phyloP scores from a whole-genome alignment of 2,888 invertebrate genomes.

The Euspilapteryx auroguttella region DNA sequence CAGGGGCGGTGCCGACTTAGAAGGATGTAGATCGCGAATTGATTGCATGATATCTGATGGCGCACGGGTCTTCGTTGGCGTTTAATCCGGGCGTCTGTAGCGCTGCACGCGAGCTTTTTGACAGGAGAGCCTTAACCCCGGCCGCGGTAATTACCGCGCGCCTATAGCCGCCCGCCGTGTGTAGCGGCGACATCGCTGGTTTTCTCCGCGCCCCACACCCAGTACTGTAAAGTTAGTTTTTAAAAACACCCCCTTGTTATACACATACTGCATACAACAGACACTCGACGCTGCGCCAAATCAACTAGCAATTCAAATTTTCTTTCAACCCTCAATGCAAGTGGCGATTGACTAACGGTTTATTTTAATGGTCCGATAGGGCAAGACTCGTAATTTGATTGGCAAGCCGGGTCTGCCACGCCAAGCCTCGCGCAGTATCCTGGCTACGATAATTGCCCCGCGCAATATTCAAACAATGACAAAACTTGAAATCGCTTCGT shows the following conservation, averaged over 20 bases:
- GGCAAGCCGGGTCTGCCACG: slow-evolving; percentile 23
- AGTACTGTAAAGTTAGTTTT: slow-evolving; percentile 14
- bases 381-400: slow-evolving; percentile 47
- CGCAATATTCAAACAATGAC: slow-evolving; percentile 57
- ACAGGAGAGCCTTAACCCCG: slow-evolving; percentile 40
- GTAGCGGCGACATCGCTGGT: slow-evolving; percentile 49
- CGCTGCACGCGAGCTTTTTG: slow-evolving; percentile 53
- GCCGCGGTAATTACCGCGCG: slow-evolving; percentile 42
- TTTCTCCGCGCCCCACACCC: slow-evolving; percentile 10
- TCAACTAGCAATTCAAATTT: too few relatives aligned
- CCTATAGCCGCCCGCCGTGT: too few relatives aligned
- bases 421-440: slow-evolving; percentile 29
- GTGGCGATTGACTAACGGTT: too few relatives aligned
- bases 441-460: slow-evolving; percentile 51
- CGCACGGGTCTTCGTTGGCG: slow-evolving; percentile 56
- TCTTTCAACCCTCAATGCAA: too few relatives aligned
- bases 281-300: too few relatives aligned
- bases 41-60: slow-evolving; percentile 60
- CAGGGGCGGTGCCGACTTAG: slow-evolving; percentile 51
- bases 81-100: slow-evolving; percentile 52
- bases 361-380: too few relatives aligned
- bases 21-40: slow-evolving; percentile 59
- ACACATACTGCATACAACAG: too few relatives aligned
- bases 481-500: slow-evolving; percentile 42
- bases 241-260: background rate